Percentiles rank a stretch among this genome's conserved stretches.
Conservation (phyloP, 2,888 invertebrate genomes). For the Caenorhabditis sp. region DNA sequence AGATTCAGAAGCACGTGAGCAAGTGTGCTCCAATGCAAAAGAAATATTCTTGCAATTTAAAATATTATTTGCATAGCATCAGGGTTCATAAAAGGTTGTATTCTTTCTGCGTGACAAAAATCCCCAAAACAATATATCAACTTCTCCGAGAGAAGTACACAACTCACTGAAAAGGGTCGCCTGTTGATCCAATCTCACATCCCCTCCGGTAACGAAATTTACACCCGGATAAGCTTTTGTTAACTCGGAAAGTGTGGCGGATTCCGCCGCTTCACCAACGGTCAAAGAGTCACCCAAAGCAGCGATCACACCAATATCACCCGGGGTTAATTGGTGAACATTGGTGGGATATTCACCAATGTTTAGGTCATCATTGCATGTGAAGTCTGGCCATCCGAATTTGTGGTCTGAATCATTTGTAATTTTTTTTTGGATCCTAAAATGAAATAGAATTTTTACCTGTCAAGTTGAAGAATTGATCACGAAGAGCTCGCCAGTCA, state of each 20-base stretch:
- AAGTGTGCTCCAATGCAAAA: no score
- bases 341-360: no score
- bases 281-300: constrained; percentile 3
- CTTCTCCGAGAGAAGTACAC: no score
- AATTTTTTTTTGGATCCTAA: background rate
- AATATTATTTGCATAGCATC: no score
- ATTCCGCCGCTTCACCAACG: constrained; percentile 33
- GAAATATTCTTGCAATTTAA: no score
- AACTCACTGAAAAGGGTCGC: constrained; percentile 39
- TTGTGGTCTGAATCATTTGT: background rate
- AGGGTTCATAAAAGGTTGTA: no score
- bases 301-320: background rate
- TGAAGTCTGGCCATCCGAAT: background rate
- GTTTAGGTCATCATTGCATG: background rate
- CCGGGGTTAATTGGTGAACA: background rate
- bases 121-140: no score
- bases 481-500: background rate
- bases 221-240: constrained; percentile 26
- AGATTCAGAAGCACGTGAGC: no score
- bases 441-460: background rate
- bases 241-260: constrained; percentile 21
- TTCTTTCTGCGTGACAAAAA: background rate
- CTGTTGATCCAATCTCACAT: constrained; percentile 20
- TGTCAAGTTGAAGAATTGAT: background rate
- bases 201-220: constrained; percentile 39